A percentile compares a stretch with the other conserved stretches of the same genome.
Evolutionary conservation across 1,140 invertebrate species (phyloP).

Genomic region (Arion vulgaris): DNA sequence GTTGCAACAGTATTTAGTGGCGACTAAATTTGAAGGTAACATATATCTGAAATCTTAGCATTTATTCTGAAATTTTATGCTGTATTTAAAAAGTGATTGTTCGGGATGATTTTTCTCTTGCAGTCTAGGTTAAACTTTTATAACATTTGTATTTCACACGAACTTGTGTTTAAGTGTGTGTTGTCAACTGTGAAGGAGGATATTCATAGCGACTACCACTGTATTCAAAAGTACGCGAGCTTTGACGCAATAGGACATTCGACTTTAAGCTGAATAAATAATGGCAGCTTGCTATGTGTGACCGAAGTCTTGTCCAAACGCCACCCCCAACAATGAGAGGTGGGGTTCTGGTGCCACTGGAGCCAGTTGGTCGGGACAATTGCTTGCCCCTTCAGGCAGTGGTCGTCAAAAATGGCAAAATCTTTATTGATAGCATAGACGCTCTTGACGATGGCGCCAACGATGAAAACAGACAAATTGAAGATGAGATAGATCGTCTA

Average conservation of each 20-base stretch:
- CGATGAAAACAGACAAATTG: conserved; percentile 16
- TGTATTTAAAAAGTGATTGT: no score
- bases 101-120: no score
- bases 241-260: background rate
- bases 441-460: background rate
- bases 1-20: no score
- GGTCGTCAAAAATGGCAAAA: conserved; percentile 47
- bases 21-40: no score
- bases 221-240: no score
- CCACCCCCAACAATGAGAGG: conserved; percentile 30
- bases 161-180: no score
- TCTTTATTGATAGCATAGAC: conserved; percentile 43
- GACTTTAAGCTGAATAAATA: background rate
- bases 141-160: no score
- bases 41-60: no score
- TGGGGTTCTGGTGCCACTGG: conserved; percentile 35
- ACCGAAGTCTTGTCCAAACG: conserved; percentile 18
- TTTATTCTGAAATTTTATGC: no score
- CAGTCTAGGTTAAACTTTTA: no score
- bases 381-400: conserved; percentile 42
- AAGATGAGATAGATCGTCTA: conserved; percentile 27
- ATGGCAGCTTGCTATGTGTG: conserved; percentile 30
- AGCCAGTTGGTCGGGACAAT: conserved; percentile 23
- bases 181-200: no score
- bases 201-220: no score